Base-by-base conservation (phyloP, 2,888 invertebrate genomes). In the Nemotelus pantherinus region DNA sequence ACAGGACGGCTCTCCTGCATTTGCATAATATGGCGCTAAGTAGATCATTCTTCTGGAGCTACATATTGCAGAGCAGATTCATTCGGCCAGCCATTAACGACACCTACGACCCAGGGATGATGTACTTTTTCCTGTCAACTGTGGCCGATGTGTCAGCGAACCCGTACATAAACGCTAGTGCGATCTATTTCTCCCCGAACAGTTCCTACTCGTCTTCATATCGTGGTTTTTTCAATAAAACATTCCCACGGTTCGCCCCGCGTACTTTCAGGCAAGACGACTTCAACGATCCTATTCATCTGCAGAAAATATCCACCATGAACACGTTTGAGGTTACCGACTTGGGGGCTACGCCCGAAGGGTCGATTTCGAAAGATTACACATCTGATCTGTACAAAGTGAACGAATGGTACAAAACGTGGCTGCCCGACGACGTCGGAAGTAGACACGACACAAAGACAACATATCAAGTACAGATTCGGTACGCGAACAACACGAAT, bases 21-120 rank as follows among this genome's bases (percentile, higher is more conserved):
- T 88, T 98, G 78, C 98, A 98, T 86, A 98, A 98, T 86, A 93
- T 98, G 93, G 98, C 98, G n/a, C 89, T 98, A 85, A 97, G 94
- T 85, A 89, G 98, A 82, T 96, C 97, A 0, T 98, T 97, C 87
- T 98, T 95, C 87, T 98, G 95, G 94, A 96, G 96, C 86, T 97
- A 96, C 82, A 95, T 97, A 78, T 90, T 97, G 0, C 97, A 97
- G 85, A 95, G 95, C 45, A 89, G 97, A 80, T 95, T 96, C 82
- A 96, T 96, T 81, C 89, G 96, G 47, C 96, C 96, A 0, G 95
- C 95, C 0, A 95, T 95, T 43, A 96, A 95, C 84, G 95, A 96
- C 83, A 95, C 96, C 0, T 95, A 96, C 82, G 98, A 98, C 88
- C 98, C 98, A 0, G 98, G 98, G 76, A 95, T 99, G 93, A 96